A percentile compares a stretch with the other conserved stretches of the same genome.
phyloP scores from a whole-genome alignment of 1,140 invertebrate species.

The Drosophila hydei region DNA sequence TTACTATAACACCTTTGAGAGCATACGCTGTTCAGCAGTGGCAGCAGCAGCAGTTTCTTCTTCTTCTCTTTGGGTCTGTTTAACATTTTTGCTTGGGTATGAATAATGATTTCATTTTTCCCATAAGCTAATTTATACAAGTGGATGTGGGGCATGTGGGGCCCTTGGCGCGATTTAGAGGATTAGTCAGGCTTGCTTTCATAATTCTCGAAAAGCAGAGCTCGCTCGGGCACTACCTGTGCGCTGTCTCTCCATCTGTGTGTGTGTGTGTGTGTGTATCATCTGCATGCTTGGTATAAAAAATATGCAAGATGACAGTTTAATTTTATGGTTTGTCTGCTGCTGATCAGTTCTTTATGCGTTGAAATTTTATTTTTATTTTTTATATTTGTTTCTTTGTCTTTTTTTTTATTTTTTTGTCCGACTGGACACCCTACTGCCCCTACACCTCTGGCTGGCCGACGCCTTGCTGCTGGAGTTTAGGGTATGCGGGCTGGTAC shows the following conservation, averaged over 20 bases:
- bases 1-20: constrained; percentile 48
- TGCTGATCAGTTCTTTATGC: constrained; percentile 84
- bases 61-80: constrained; percentile 55
- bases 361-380: constrained; percentile 71
- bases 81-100: constrained; percentile 74
- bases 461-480: constrained; percentile 30
- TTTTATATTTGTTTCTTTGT: constrained; percentile 7
- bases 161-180: constrained; percentile 80
- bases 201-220: constrained; percentile 70
- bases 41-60: constrained; percentile 3
- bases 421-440: constrained; percentile 6
- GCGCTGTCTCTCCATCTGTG: constrained; percentile 8
- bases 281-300: constrained; percentile 75
- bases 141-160: constrained; percentile 65
- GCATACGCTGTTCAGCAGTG: constrained; percentile 33
- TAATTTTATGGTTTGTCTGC: constrained; percentile 84
- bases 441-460: background rate
- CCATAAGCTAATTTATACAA: constrained; percentile 83
- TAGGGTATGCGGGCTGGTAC: constrained; percentile 58
- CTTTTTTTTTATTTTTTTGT: constrained; percentile 7
- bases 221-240: constrained; percentile 49
- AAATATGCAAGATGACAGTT: constrained; percentile 84
- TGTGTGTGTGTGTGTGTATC: constrained; percentile 33
- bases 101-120: constrained; percentile 83
- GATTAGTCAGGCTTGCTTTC: constrained; percentile 83